Evolutionary conservation across 1,140 invertebrate genomes (phyloP).

Genomic region (Holotrichia oblita): DNA sequence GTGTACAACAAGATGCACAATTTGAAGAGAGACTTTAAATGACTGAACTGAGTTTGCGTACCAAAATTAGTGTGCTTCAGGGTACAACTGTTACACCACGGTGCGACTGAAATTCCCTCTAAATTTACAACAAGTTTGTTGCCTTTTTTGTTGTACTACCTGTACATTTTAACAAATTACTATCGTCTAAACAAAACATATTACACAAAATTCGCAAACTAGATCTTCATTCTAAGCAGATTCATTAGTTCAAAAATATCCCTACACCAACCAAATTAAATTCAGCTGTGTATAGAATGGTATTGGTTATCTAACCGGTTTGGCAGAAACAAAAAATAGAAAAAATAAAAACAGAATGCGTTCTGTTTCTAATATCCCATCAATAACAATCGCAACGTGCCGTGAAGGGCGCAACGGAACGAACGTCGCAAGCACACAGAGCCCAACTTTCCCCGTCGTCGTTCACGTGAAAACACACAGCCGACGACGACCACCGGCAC

Average conservation of each 20-base stretch:
- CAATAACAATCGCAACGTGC: not conserved
- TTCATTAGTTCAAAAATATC: not conserved
- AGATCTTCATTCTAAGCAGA: not conserved
- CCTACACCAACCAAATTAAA: not conserved
- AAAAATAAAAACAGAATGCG: not conserved
- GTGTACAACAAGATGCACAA: too few relatives aligned
- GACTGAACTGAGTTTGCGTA: too few relatives aligned
- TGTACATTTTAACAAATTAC: not conserved
- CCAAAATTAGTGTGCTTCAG: too few relatives aligned
- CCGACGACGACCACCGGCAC: conserved; percentile 32
- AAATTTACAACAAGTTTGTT: too few relatives aligned
- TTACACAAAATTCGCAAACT: not conserved
- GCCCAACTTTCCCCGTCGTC: conserved; percentile 20
- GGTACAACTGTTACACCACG: too few relatives aligned
- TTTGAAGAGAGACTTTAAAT: too few relatives aligned
- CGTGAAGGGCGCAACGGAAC: not conserved
- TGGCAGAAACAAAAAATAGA: not conserved
- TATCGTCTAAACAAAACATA: not conserved
- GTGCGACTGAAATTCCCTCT: too few relatives aligned
- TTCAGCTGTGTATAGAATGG: not conserved
- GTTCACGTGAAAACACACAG: conserved; percentile 26
- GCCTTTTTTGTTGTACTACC: too few relatives aligned
- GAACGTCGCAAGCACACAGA: not conserved
- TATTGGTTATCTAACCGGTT: too few relatives aligned
- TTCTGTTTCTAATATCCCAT: not conserved